These are phyloP conservation scores for Sebastes itinus DNA, from an alignment of 2,797 vertebrate genomes.

Conservation along the genomic window DNA sequence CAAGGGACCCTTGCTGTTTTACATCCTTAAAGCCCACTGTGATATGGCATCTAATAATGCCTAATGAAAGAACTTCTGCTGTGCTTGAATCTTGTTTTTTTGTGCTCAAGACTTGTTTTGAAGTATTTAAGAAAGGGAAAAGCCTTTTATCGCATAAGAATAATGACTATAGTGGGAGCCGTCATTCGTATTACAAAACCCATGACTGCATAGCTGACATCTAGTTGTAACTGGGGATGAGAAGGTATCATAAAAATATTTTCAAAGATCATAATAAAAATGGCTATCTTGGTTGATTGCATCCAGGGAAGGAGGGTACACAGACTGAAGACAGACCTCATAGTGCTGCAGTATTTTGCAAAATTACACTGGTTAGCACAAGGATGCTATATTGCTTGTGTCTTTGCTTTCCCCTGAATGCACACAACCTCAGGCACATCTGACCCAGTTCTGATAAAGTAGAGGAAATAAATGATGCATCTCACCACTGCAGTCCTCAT, in stretches of 20 bases:
- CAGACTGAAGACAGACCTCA: neutral
- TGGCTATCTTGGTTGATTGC: neutral
- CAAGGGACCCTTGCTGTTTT: neutral
- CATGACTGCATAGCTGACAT: neutral
- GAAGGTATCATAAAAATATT: neutral
- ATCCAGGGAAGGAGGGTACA: neutral
- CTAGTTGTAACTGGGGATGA: neutral
- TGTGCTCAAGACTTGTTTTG: neutral
- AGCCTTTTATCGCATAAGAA: neutral
- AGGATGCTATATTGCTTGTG: neutral
- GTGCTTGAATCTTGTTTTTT: neutral
- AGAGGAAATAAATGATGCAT: constrained; percentile 23
- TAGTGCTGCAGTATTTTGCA: neutral
- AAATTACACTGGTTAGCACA: neutral
- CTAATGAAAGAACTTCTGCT: neutral
- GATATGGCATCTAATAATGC: neutral
- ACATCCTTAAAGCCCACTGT: neutral
- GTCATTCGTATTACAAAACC: neutral
- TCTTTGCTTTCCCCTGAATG: neutral
- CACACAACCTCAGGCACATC: neutral
- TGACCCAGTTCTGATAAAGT: constrained; percentile 30
- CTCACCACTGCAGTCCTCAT: neutral
- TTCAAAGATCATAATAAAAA: neutral
- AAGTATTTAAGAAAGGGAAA: neutral
- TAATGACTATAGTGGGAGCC: neutral